Percentiles rank a stretch among this genome's conserved stretches.
Conservation (phyloP, 2,113 vertebrate species). For the Dryoscopus gambensis region DNA sequence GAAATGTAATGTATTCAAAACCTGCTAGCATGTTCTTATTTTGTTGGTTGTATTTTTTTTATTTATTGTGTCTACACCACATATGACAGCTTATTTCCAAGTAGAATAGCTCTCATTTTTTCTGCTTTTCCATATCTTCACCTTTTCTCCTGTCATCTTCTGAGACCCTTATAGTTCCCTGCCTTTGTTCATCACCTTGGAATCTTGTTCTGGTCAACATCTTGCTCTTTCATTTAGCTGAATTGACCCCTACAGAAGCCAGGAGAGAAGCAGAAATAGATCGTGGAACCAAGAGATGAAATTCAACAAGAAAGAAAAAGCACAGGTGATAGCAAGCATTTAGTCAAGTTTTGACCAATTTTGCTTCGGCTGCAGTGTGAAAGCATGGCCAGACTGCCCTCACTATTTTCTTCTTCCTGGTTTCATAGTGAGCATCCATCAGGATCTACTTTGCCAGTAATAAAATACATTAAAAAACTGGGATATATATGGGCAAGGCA, state of each 20-base stretch:
- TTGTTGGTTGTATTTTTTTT: neutral
- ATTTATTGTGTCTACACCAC: neutral
- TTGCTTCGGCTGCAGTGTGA: neutral
- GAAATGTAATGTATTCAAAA: neutral
- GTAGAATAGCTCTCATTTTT: neutral
- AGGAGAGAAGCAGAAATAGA: neutral
- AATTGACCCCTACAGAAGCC: neutral
- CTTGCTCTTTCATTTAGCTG: neutral
- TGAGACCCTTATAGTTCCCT: neutral
- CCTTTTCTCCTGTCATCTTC: neutral
- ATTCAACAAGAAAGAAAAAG: neutral
- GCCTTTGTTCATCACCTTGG: neutral
- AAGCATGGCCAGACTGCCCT: neutral
- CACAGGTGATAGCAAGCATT: neutral
- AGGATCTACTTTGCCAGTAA: neutral
- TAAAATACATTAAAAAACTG: neutral
- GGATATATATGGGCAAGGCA: neutral
- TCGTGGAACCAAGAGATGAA: neutral
- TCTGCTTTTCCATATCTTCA: neutral
- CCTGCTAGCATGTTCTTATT: neutral
- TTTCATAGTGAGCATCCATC: neutral
- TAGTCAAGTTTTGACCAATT: neutral
- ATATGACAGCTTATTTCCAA: neutral
- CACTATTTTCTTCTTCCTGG: neutral
- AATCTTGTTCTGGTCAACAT: neutral